Conservation (phyloP, 2,797 vertebrate genomes). For the Danio albolineatus region DNA sequence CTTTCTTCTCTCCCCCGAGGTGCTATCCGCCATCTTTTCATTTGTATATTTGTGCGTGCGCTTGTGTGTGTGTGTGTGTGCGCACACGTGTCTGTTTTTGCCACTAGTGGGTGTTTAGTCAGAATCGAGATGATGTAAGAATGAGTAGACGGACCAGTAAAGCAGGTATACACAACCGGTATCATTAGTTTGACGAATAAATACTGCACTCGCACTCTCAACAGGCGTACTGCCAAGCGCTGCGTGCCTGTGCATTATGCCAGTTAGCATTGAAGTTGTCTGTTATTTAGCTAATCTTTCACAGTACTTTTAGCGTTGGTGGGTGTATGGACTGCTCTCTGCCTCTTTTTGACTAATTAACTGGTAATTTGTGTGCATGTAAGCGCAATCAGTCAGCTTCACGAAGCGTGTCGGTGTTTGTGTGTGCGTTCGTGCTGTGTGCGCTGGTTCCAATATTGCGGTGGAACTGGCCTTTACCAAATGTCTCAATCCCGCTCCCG, state of each 20-base stretch:
- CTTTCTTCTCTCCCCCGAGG: conserved; percentile 22
- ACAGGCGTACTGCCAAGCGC: neutral
- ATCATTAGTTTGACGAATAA: neutral
- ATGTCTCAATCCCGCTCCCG: conserved; percentile 32
- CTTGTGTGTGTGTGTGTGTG: neutral
- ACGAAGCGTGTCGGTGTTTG: neutral
- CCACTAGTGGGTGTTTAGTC: conserved; percentile 22
- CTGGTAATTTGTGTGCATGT: conserved; percentile 26
- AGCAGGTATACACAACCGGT: neutral
- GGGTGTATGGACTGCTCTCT: neutral
- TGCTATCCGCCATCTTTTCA: conserved; percentile 10
- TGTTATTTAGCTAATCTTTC: neutral
- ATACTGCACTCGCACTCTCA: neutral
- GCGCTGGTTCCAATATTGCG: conserved; percentile 25
- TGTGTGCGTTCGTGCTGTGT: neutral
- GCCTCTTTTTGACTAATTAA: conserved; percentile 31
- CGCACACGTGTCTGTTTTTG: neutral
- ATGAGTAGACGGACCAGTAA: neutral
- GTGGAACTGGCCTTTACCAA: conserved; percentile 27
- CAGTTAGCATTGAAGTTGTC: conserved; percentile 13
- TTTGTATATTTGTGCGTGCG: conserved; percentile 15
- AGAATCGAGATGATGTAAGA: neutral
- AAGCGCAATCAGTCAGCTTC: neutral
- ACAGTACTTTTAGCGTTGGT: neutral
- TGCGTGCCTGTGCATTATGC: neutral